Evolutionary conservation across 2,888 invertebrate genomes (phyloP), one percentile per base, ranked within the genome.

Genomic region (Phytoseiulus persimilis): DNA sequence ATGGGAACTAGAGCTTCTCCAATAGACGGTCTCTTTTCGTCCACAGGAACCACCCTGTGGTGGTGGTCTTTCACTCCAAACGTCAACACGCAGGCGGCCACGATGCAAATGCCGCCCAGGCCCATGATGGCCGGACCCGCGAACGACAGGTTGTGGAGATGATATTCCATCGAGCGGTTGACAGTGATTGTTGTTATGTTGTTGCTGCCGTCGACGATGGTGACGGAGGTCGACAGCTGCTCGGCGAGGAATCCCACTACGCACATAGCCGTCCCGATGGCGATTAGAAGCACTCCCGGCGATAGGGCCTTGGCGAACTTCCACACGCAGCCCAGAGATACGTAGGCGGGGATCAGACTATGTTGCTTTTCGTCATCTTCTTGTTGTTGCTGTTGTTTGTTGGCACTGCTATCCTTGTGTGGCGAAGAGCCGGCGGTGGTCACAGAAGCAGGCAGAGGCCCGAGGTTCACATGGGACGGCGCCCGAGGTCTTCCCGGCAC

Each of bases 111-210:
- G 83, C 97, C 97, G 93, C 98, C 98, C 90, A 98, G 95, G 46
- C 98, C 98, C 98, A 98, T 98, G 90, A 98, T 95, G 91, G 98
- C 96, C 0, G 98, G 98, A 0, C 98, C 98, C n/a, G 97, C 96
- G 93, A 98, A 98, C 0, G 97, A 96, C 90, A 98, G 94, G 92
- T 96, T 96, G 93, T 96, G 96, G 91, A 96, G 94, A 92, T 96
- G 96, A 39, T 90, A 90, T 83, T 91, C 91, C 91, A 91, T 84
- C 0, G 92, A 92, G 28, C 90, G 90, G 90, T 92, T 92, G 87
- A 87, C 87, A n/a, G 87, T 87, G 87, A 45, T 87, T 28, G 39
- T 87, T 31, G 87, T 87, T 23, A 39, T 33, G 33, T 87, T 87
- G 87, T 87, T 87, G 33, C 11, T 45, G 87, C 33, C 45, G 32